Conservation (phyloP, 2,888 invertebrate species). For the Seira sanloemensis region DNA sequence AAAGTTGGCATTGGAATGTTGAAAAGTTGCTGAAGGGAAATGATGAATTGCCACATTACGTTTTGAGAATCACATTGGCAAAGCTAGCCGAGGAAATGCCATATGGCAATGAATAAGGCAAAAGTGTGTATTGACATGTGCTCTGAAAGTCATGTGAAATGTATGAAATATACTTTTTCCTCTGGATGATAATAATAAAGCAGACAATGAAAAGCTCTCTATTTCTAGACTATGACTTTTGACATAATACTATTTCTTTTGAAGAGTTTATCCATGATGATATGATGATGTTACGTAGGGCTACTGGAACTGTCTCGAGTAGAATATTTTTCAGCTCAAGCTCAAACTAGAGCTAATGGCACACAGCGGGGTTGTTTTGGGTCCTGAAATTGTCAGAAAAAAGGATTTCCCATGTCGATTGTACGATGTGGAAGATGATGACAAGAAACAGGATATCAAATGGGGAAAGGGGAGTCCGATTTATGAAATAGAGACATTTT, state of each 20-base stretch:
- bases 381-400: conserved; percentile 40
- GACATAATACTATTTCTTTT: conserved; percentile 58
- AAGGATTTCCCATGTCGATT: conserved; percentile 58
- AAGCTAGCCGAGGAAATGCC: neutral
- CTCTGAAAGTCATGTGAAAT: too few relatives aligned
- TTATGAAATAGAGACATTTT: conserved; percentile 29
- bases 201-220: neutral
- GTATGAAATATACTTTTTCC: too few relatives aligned
- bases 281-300: conserved; percentile 20
- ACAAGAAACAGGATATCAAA: conserved; percentile 27
- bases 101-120: conserved; percentile 20
- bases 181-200: neutral
- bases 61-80: neutral
- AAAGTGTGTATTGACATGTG: conserved; percentile 12
- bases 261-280: conserved; percentile 61
- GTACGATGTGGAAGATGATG: conserved; percentile 38
- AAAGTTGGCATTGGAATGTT: conserved; percentile 49
- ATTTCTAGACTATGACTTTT: conserved; percentile 53
- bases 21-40: conserved; percentile 46
- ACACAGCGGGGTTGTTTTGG: conserved; percentile 61
- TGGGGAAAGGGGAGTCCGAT: conserved; percentile 19
- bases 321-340: conserved; percentile 18
- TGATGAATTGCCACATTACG: conserved; percentile 57
- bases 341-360: conserved; percentile 53
- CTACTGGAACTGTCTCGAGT: conserved; percentile 26